Evolutionary conservation across 2,888 invertebrate genomes (phyloP), one percentile per base, ranked within the genome.

Genomic region (Oeneis ivallda): DNA sequence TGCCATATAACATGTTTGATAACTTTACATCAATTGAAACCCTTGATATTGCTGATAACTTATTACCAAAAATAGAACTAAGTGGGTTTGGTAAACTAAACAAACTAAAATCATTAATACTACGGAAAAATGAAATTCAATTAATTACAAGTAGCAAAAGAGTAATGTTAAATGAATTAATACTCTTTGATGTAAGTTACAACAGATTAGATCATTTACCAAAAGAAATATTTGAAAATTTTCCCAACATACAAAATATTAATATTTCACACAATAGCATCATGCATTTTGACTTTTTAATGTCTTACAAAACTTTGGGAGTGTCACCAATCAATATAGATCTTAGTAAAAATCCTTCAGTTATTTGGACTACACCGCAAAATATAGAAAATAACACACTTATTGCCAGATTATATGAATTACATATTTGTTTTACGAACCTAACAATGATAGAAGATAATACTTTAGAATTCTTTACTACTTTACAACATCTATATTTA

Each of bases 401-500:
- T 0, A 80, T 88, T 68, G 80, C 85, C 41, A 88, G 85, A 70
- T 75, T 92, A 68, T 89, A 88, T 71, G 92, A 92, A 81, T 78
- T 92, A 73, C 87, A 91, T 69, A 85, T 92, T 66, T 83, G 84
- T 79, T 80, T 79, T 72, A 90, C 89, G 13, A 90, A 91, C 69
- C 82, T 92, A 76, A 85, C 85, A 1, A 87, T 84, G 64, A 76
- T 91, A 58, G 76, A 96, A 94, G 66, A 96, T 93, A 77, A 95
- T 93, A 86, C 96, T 94, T 86, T 97, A 95, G 85, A 96, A 94
- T 78, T 94, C 93, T 71, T 97, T 94, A 81, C 94, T 93, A 75
- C 93, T 93, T 87, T 97, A 68, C 93, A 96, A 79, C 96, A 97
- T 79, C 92, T 97, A 43, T 96, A 95, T 81, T 87, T 97, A 71